Percentiles rank a stretch among this genome's conserved stretches.
These are phyloP conservation scores for Artibeus lituratus DNA, from an alignment of 2,797 vertebrate genomes.

Conservation along the genomic window DNA sequence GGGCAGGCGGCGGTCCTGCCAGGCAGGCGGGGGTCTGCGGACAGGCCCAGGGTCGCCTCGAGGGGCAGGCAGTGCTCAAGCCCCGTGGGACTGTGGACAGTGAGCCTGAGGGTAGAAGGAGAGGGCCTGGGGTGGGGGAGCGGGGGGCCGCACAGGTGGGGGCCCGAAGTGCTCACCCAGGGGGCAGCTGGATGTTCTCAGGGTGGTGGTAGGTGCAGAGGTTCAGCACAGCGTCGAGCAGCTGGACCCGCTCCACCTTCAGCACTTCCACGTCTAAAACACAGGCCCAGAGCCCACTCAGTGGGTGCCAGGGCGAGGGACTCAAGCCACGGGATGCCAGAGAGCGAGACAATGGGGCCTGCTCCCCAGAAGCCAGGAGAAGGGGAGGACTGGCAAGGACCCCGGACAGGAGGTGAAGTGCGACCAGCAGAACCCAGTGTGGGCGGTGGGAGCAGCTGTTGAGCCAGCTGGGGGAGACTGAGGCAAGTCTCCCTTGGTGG, in stretches of 20 bases:
- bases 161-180: constrained; percentile 84
- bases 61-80: background rate
- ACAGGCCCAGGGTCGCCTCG: background rate
- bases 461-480: fast-evolving
- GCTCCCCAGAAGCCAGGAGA: no score
- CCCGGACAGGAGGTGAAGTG: fast-evolving
- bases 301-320: fast-evolving
- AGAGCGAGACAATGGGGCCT: fast-evolving
- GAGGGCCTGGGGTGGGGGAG: no score
- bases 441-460: background rate
- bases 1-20: background rate
- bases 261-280: constrained; percentile 93
- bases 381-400: fast-evolving
- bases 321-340: fast-evolving
- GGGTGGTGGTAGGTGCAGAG: constrained; percentile 99
- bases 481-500: fast-evolving
- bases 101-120: background rate
- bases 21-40: background rate
- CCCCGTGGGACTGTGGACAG: background rate
- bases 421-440: fast-evolving
- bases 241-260: constrained; percentile 95
- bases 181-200: constrained; percentile 98
- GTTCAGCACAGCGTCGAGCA: constrained; percentile 97
- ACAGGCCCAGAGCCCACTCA: background rate
- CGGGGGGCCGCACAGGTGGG: no score